These are phyloP conservation scores for Jordanella pulchra DNA, from an alignment of 2,797 vertebrate species.

Conservation along the genomic window DNA sequence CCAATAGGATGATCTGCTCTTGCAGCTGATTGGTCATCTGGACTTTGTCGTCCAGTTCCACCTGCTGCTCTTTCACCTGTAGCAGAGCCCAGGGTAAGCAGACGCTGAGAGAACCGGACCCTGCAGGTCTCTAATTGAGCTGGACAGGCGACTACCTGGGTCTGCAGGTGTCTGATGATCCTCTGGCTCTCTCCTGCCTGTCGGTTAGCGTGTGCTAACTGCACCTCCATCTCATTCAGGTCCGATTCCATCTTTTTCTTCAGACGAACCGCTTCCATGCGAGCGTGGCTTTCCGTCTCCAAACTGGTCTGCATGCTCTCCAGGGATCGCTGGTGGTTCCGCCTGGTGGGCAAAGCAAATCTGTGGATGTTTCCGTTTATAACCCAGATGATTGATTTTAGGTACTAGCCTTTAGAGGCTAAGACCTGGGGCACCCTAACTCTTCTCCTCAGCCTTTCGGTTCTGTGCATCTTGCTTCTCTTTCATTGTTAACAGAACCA, in stretches of 20 bases:
- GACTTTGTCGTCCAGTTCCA: constrained; percentile 85
- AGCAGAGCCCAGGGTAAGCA: not conserved
- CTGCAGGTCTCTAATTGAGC: not conserved
- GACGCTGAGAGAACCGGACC: not conserved
- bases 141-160: constrained; percentile 72
- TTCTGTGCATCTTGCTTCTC: not conserved
- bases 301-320: constrained; percentile 88
- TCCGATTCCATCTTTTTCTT: constrained; percentile 96
- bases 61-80: constrained; percentile 83
- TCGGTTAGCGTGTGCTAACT: constrained; percentile 85
- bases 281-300: constrained; percentile 85
- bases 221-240: constrained; percentile 91
- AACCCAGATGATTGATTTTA: too few species aligned
- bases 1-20: constrained; percentile 85
- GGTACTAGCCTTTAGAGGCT: too few species aligned
- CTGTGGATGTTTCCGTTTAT: not conserved
- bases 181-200: constrained; percentile 87
- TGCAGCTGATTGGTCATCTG: constrained; percentile 83
- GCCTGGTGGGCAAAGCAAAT: constrained; percentile 66
- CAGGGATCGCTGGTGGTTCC: constrained; percentile 87
- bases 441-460: not conserved
- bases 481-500: not conserved
- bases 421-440: too few species aligned
- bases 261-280: constrained; percentile 87
- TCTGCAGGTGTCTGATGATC: constrained; percentile 84